phyloP scores from a whole-genome alignment of 2,113 vertebrate genomes.

The Takifugu bimaculatus region DNA sequence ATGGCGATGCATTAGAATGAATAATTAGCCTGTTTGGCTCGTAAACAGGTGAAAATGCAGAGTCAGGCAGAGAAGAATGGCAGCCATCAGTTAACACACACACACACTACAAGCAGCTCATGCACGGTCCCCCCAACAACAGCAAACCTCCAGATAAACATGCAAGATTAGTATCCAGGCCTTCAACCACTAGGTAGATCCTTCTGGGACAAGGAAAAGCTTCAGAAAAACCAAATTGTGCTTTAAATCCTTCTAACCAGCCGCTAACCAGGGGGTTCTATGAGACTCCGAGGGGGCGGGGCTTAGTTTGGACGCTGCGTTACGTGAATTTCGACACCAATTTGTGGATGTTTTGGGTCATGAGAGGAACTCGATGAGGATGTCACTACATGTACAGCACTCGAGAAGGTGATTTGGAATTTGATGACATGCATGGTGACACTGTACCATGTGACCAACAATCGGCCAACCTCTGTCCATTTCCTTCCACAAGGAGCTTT shows the following conservation, averaged over 20 bases:
- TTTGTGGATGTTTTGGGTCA: slow-evolving; percentile 35
- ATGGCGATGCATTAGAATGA: slow-evolving; percentile 32
- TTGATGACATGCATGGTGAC: slow-evolving; percentile 70
- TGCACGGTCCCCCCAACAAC: slow-evolving; percentile 37
- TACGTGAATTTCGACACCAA: slow-evolving; percentile 50
- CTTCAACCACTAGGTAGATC: slow-evolving; percentile 46
- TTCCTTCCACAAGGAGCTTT: slow-evolving; percentile 71
- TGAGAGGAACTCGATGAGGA: slow-evolving; percentile 55
- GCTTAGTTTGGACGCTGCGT: slow-evolving; percentile 24
- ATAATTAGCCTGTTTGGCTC: background rate
- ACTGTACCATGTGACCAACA: slow-evolving; percentile 57
- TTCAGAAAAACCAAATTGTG: slow-evolving; percentile 58
- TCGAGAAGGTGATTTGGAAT: slow-evolving; percentile 54
- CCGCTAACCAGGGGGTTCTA: background rate
- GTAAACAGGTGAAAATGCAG: slow-evolving; percentile 11
- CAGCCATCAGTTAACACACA: slow-evolving; percentile 8
- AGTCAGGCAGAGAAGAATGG: slow-evolving; percentile 3
- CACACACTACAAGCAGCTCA: slow-evolving; percentile 36
- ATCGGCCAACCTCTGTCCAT: slow-evolving; percentile 70
- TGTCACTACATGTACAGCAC: slow-evolving; percentile 56
- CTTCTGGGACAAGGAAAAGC: slow-evolving; percentile 51
- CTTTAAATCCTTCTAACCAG: slow-evolving; percentile 19
- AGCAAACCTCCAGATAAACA: slow-evolving; percentile 42
- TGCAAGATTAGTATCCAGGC: slow-evolving; percentile 64
- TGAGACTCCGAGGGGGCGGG: slow-evolving; percentile 6